These are phyloP conservation scores for Atherinosoma microstoma DNA, from an alignment of 2,797 vertebrate genomes.

Conservation along the genomic window DNA sequence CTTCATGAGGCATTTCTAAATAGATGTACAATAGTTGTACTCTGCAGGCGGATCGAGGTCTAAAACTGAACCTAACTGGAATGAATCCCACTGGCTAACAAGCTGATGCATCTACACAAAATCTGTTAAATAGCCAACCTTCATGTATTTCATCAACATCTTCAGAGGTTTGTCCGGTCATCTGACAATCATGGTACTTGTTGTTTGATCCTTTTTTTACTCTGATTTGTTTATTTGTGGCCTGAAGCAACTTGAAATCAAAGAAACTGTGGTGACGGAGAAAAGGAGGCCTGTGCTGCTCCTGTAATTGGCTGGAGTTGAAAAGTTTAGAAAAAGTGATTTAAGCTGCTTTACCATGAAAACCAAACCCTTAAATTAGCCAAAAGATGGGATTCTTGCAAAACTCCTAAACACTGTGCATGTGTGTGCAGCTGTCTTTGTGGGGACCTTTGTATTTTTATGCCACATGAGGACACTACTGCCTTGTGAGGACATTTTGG, in stretches of 20 bases:
- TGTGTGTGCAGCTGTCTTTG: constrained; percentile 23
- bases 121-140: not conserved
- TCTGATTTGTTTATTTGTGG: constrained; percentile 18
- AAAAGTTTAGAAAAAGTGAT: constrained; percentile 26
- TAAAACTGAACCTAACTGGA: not conserved
- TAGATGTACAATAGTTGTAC: too few species aligned
- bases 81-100: not conserved
- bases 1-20: too few species aligned
- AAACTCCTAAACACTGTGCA: not conserved
- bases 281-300: constrained; percentile 5
- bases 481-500: constrained; percentile 4
- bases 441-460: not conserved
- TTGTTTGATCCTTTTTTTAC: not conserved
- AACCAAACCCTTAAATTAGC: constrained; percentile 56
- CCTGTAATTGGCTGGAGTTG: constrained; percentile 15
- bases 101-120: not conserved
- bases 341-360: constrained; percentile 47
- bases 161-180: not conserved
- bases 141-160: accelerated
- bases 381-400: constrained; percentile 16
- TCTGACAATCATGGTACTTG: not conserved
- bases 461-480: not conserved
- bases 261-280: not conserved
- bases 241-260: constrained; percentile 2
- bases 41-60: not conserved